Percentiles rank a stretch among this genome's conserved stretches.
These are phyloP conservation scores for Baccha elongata DNA, from an alignment of 2,888 invertebrate genomes.

Conservation along the genomic window DNA sequence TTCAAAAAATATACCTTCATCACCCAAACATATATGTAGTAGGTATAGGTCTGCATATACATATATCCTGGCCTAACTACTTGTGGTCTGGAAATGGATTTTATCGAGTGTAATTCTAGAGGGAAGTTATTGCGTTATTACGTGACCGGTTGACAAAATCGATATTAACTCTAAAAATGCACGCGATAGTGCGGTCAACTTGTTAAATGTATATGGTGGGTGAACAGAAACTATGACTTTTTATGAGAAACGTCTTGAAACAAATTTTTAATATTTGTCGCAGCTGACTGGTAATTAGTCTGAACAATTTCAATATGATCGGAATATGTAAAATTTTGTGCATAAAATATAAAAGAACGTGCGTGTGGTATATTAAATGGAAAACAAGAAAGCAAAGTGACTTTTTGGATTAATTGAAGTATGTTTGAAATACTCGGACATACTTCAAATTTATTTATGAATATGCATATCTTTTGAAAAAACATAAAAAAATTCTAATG, in stretches of 20 bases:
- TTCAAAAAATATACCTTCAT: slow-evolving; percentile 15
- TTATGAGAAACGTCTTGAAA: slow-evolving; percentile 39
- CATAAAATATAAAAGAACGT: slow-evolving; percentile 24
- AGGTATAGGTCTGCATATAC: no score
- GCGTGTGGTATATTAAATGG: slow-evolving; percentile 38
- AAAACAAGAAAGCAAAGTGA: slow-evolving; percentile 33
- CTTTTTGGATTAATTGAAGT: slow-evolving; percentile 37
- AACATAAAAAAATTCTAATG: not conserved
- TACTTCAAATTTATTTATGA: slow-evolving; percentile 3
- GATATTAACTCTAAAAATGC: slow-evolving; percentile 61
- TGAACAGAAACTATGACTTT: not conserved
- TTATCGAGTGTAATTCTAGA: slow-evolving; percentile 45
- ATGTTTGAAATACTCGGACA: not conserved
- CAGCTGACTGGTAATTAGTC: slow-evolving; percentile 44
- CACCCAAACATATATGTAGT: not conserved
- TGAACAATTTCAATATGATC: slow-evolving; percentile 28
- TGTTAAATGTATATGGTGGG: not conserved
- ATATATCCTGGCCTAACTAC: not conserved
- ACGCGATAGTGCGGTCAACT: slow-evolving; percentile 45
- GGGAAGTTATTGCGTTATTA: slow-evolving; percentile 54
- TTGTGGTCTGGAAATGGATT: slow-evolving; percentile 35
- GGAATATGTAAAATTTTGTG: not conserved
- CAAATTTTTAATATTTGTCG: slow-evolving; percentile 52
- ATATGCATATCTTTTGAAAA: not conserved
- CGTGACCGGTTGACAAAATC: slow-evolving; percentile 68